These are phyloP conservation scores for Trypoxylon attenuatum DNA, from an alignment of 2,888 invertebrate species.

Conservation along the genomic window DNA sequence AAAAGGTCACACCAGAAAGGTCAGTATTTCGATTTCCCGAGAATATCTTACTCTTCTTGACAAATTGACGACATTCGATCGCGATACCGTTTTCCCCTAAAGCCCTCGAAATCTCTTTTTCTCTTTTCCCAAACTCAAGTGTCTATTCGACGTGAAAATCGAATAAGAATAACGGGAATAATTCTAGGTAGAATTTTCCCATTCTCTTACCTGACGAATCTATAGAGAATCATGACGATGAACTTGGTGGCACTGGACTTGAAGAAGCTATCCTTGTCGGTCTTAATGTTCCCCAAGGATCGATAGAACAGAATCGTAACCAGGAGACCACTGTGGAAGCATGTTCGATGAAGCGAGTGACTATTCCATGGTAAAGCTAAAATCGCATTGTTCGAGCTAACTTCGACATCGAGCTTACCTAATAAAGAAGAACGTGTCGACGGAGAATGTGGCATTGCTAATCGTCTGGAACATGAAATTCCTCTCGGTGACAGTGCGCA, in stretches of 20 bases:
- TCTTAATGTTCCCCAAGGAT: slow-evolving; percentile 80
- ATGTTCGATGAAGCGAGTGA: too few species aligned
- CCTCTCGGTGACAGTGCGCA: slow-evolving; percentile 84
- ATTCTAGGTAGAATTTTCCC: too few species aligned
- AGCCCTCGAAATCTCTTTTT: too few species aligned
- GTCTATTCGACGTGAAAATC: too few species aligned
- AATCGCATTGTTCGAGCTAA: neutral
- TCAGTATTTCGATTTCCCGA: neutral
- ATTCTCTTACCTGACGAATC: slow-evolving; percentile 80
- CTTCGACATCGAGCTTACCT: slow-evolving; percentile 77
- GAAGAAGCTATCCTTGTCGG: slow-evolving; percentile 76
- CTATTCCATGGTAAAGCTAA: neutral
- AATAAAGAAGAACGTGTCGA: slow-evolving; percentile 91
- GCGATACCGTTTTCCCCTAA: too few species aligned
- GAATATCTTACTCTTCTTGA: too few species aligned
- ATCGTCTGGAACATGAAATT: slow-evolving; percentile 88
- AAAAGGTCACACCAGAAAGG: slow-evolving; percentile 3
- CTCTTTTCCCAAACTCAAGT: too few species aligned
- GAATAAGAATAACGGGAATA: too few species aligned
- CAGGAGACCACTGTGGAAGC: slow-evolving; percentile 88
- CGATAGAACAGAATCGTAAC: slow-evolving; percentile 90
- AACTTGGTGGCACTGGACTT: slow-evolving; percentile 74
- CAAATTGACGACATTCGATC: too few species aligned
- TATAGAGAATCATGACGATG: slow-evolving; percentile 77
- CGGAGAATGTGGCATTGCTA: slow-evolving; percentile 90